Evolutionary conservation across 2,888 invertebrate genomes (phyloP).

Genomic region (Muscina levida): DNA sequence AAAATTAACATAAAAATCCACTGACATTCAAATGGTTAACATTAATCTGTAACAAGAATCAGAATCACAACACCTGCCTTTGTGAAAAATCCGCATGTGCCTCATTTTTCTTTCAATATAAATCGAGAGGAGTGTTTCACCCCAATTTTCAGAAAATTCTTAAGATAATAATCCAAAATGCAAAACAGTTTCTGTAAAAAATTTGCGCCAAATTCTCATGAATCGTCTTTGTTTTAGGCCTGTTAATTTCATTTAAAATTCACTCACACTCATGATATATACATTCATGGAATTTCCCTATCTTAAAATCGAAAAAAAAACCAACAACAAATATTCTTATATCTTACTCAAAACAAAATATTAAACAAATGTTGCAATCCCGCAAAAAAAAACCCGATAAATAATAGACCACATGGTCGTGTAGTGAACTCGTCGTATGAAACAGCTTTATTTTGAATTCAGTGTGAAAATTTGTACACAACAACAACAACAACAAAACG

Average conservation of each 20-base stretch:
- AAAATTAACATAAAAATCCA: too few species aligned
- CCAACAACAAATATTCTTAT: not conserved
- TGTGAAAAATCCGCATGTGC: too few species aligned
- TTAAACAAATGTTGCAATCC: too few species aligned
- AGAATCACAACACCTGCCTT: too few species aligned
- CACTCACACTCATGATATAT: not conserved
- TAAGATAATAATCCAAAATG: too few species aligned
- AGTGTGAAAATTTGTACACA: conserved; percentile 1
- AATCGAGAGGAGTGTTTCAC: too few species aligned
- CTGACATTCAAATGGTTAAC: too few species aligned
- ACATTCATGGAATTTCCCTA: conserved; percentile 16
- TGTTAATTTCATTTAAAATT: not conserved
- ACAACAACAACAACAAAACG: conserved; percentile 18
- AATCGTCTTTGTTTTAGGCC: not conserved
- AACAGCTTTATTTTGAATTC: conserved; percentile 24
- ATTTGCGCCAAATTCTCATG: not conserved
- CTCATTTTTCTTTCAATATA: too few species aligned
- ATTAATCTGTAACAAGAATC: too few species aligned
- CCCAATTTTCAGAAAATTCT: too few species aligned
- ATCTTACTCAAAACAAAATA: not conserved
- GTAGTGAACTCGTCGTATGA: not conserved
- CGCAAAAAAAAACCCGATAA: conserved; percentile 6
- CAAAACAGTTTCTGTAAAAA: too few species aligned
- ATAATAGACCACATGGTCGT: conserved; percentile 8
- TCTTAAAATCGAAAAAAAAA: not conserved